Conservation (phyloP, 2,888 invertebrate species). For the Amiota mariae region DNA sequence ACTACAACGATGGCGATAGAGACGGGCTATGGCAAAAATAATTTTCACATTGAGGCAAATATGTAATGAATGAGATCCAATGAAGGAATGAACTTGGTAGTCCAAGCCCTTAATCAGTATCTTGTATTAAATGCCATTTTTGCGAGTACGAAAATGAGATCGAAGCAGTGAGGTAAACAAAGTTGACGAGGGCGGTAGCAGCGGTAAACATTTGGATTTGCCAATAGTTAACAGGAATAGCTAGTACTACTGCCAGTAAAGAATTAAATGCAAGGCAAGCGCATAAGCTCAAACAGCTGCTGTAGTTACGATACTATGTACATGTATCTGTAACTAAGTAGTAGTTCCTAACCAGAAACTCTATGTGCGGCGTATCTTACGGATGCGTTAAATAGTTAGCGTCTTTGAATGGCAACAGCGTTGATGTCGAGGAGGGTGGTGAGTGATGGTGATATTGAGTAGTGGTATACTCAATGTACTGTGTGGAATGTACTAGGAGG, state of each 20-base stretch:
- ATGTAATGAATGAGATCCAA: slow-evolving; percentile 41
- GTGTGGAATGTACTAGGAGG: slow-evolving; percentile 43
- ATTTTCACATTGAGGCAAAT: slow-evolving; percentile 37
- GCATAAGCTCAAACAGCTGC: slow-evolving; percentile 15
- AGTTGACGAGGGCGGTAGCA: background rate
- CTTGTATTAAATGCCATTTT: slow-evolving; percentile 19
- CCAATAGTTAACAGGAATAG: slow-evolving; percentile 42
- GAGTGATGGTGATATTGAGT: background rate
- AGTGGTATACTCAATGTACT: background rate
- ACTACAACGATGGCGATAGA: slow-evolving; percentile 41
- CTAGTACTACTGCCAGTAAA: slow-evolving; percentile 51
- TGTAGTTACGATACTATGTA: slow-evolving; percentile 36
- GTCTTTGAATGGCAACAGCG: slow-evolving; percentile 49
- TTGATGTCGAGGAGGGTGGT: background rate
- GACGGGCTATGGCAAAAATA: slow-evolving; percentile 35
- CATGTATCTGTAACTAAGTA: too few relatives aligned
- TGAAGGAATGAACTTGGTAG: slow-evolving; percentile 22
- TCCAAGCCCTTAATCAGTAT: slow-evolving; percentile 61
- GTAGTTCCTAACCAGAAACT: background rate
- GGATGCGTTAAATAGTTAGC: slow-evolving; percentile 67
- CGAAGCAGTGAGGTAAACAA: too few relatives aligned
- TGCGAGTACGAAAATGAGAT: background rate
- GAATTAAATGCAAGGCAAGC: slow-evolving; percentile 57
- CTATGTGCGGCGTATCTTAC: background rate
- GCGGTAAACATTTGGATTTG: slow-evolving; percentile 17